Base-by-base conservation (phyloP, 2,797 vertebrate species). In the Numenius phaeopus region DNA sequence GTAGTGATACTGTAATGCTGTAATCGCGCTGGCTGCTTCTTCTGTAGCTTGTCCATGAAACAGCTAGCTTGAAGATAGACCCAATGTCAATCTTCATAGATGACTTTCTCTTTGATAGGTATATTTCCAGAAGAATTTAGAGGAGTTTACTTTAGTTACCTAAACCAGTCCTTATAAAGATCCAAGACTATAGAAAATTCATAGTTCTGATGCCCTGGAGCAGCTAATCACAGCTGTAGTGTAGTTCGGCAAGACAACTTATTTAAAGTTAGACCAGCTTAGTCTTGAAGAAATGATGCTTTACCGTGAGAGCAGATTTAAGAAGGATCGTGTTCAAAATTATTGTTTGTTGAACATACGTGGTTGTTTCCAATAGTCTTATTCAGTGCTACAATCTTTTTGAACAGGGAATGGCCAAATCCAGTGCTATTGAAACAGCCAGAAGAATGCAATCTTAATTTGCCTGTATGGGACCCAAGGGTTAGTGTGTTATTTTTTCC, bases 401-500 rank as follows among this genome's bases (percentile, higher is more conserved):
- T 98, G 97, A 98, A 98, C 97, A 99, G 99, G 99, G 98, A 99
- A 98, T 99, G 99, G 99, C 99, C 99, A 93, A 98, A 99, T 98
- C 99, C 99, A 96, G 98, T 99, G 96, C 98, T 99, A 95, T 97
- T 99, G 97, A 99, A 98, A 98, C 98, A 98, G 80, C 98, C 98
- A 89, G 99, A 99, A 98, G 98, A 99, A 98, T 99, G 98, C 98
- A 98, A 99, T 98, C 98, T 99, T 98, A 98, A 99, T 98, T 98
- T 99, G 93, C 99, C 99, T 96, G 99, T 99, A 65, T 99, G 99
- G 99, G 98, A 99, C 98, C 99, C 99, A 94, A 99, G 98, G 98
- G 99, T 99, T 98, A 98, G 98, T 98, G 97, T 97, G 97, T 98
- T 98, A 98, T 98, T 98, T 98, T 98, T 98, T 98, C 97, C 98